Evolutionary conservation across 1,140 invertebrate species (phyloP).

Genomic region (Trypoxylus dichotomus): DNA sequence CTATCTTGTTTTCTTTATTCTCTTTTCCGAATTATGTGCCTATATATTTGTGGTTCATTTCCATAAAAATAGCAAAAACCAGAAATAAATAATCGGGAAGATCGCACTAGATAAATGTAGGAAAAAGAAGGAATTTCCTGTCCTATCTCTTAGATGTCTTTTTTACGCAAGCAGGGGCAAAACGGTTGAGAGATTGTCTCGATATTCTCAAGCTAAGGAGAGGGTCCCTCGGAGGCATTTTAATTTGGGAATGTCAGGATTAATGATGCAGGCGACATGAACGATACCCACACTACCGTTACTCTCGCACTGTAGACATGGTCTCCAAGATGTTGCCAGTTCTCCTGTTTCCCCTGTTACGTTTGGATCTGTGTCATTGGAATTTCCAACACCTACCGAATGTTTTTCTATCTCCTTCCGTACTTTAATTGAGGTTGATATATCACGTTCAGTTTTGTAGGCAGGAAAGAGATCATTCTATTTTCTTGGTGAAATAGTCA

Average conservation of each 20-base stretch:
- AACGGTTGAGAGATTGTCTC: slow-evolving; percentile 7
- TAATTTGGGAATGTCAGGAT: slow-evolving; percentile 24
- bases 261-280: slow-evolving; percentile 15
- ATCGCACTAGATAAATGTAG: background rate
- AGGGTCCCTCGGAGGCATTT: slow-evolving; percentile 13
- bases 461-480: background rate
- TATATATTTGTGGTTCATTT: background rate
- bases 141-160: background rate
- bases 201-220: slow-evolving; percentile 9
- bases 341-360: background rate
- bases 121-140: background rate
- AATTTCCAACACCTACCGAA: background rate
- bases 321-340: background rate
- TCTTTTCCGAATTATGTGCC: too few relatives aligned
- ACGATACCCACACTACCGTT: slow-evolving; percentile 6
- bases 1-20: too few relatives aligned
- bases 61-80: background rate
- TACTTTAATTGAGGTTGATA: background rate
- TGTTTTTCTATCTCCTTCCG: background rate
- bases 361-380: background rate
- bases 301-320: background rate
- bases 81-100: background rate
- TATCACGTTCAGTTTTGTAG: background rate
- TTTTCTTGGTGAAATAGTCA: too few relatives aligned
- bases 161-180: background rate